Evolutionary conservation across 2,113 vertebrate genomes (phyloP).

Genomic region (Salvelinus fontinalis): DNA sequence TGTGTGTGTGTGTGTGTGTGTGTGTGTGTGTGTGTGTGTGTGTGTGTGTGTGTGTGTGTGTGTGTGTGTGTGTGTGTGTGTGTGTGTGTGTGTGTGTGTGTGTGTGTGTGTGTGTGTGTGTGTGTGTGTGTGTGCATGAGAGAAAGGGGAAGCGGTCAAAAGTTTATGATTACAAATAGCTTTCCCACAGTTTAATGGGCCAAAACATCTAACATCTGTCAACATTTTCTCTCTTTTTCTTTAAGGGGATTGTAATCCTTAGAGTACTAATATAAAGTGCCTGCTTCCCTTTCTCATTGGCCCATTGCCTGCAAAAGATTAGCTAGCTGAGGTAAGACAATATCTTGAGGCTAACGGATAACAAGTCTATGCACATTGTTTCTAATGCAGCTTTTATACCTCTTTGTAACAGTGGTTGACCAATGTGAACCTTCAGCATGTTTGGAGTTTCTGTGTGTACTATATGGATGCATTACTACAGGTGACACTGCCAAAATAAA

Average conservation of each 20-base stretch:
- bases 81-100: no score
- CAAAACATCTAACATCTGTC: not conserved
- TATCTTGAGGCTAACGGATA: not conserved
- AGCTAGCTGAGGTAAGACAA: not conserved
- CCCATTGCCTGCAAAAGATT: not conserved
- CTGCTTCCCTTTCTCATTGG: not conserved
- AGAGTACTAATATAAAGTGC: not conserved
- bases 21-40: no score
- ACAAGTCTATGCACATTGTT: not conserved
- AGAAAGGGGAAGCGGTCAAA: not conserved
- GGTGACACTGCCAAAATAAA: no score
- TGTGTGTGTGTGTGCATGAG: no score
- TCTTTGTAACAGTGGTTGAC: not conserved
- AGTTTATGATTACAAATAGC: not conserved
- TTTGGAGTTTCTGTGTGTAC: not conserved
- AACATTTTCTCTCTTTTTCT: not conserved
- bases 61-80: no score
- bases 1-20: no score
- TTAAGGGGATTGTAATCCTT: not conserved
- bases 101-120: no score
- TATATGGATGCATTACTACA: not conserved
- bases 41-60: no score
- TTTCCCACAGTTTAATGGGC: not conserved
- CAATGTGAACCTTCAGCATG: not conserved
- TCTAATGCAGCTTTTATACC: not conserved